A percentile compares a stretch with the other conserved stretches of the same genome.
phyloP scores from a whole-genome alignment of 2,888 invertebrate species.

The Alitta virens region DNA sequence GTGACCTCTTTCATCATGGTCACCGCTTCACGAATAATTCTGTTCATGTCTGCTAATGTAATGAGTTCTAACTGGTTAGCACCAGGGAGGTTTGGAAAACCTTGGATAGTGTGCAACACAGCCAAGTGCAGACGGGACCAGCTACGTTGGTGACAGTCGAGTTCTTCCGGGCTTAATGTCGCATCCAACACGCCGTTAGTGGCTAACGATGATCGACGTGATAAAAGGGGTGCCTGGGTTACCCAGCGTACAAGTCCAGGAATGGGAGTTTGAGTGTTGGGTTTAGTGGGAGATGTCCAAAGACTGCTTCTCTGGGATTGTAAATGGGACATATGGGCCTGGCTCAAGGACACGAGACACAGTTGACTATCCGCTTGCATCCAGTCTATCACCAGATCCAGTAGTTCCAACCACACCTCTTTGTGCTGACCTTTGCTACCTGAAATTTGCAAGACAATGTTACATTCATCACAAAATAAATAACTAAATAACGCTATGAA shows the following conservation, averaged over 20 bases:
- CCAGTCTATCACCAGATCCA: slow-evolving; percentile 25
- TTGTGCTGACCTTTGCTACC: not conserved
- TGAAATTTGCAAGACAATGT: no score
- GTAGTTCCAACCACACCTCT: slow-evolving; percentile 6
- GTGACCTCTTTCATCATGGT: slow-evolving; percentile 2
- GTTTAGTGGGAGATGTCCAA: slow-evolving; percentile 31
- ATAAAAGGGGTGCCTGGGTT: slow-evolving; percentile 14
- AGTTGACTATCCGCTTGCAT: slow-evolving; percentile 21
- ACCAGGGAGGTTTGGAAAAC: slow-evolving; percentile 23
- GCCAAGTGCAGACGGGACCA: slow-evolving; percentile 26
- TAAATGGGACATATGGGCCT: slow-evolving; percentile 14
- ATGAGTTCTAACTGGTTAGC: slow-evolving; percentile 29
- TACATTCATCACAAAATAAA: no score
- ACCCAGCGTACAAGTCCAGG: slow-evolving; percentile 29
- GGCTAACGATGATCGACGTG: not conserved
- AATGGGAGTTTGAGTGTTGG: slow-evolving; percentile 29
- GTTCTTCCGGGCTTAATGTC: not conserved
- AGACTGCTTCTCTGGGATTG: slow-evolving; percentile 18
- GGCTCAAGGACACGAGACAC: slow-evolving; percentile 24
- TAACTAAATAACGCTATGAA: no score
- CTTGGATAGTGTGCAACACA: slow-evolving; percentile 22
- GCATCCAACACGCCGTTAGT: not conserved
- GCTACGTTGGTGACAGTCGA: not conserved
- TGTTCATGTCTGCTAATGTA: slow-evolving; percentile 33
- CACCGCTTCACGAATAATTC: slow-evolving; percentile 19